phyloP scores from a whole-genome alignment of 64 coral and sea anemone species.

The Dendronephthya gigantea region DNA sequence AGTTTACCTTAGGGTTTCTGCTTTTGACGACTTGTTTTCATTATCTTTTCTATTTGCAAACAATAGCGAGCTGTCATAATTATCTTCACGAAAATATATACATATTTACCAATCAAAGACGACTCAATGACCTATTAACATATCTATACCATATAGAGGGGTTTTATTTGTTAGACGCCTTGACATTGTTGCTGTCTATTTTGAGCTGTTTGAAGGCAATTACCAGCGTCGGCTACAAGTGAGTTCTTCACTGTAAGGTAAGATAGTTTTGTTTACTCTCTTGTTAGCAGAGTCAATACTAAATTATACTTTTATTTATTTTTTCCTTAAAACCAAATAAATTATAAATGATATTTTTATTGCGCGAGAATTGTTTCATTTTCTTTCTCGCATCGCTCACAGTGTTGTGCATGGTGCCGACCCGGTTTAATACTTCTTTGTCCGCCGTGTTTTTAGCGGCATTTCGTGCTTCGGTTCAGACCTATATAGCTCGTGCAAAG shows the following conservation, averaged over 20 bases:
- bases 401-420: neutral
- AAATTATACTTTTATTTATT: neutral
- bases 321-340: neutral
- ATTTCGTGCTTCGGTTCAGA: neutral
- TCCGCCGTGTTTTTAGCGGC: neutral
- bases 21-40: neutral
- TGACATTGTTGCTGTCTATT: neutral
- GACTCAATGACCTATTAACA: neutral
- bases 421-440: neutral
- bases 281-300: neutral
- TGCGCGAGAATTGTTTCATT: neutral
- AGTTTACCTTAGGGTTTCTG: neutral
- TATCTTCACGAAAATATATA: neutral
- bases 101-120: slow-evolving; percentile 4
- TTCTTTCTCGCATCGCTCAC: neutral
- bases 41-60: neutral
- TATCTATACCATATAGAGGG: neutral
- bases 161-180: neutral
- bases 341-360: neutral
- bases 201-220: neutral
- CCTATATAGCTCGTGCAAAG: neutral
- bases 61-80: slow-evolving; percentile 6
- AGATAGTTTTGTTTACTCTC: neutral
- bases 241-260: neutral
- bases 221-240: neutral